Conservation (phyloP, 2,113 vertebrate species). For the Tinamus guttatus region DNA sequence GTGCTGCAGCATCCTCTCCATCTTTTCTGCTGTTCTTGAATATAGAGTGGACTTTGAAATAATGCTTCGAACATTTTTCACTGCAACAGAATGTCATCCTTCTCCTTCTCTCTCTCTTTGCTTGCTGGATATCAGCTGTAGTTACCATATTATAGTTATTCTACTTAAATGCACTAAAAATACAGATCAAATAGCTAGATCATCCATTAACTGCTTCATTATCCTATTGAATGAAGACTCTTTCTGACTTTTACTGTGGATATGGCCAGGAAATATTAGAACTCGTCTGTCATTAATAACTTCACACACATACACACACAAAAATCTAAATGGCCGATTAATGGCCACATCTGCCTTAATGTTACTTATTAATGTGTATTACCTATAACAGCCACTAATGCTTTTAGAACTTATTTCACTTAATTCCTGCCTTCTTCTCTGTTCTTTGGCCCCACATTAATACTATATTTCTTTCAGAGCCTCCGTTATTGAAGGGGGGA, state of each 20-base stretch:
- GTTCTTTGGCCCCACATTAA: slow-evolving; percentile 32
- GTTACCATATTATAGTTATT: slow-evolving; percentile 49
- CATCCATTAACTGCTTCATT: slow-evolving; percentile 59
- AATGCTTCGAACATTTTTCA: not conserved
- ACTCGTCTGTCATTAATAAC: slow-evolving; percentile 44
- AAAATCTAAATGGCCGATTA: slow-evolving; percentile 51
- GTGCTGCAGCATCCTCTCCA: not conserved
- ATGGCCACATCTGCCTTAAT: slow-evolving; percentile 34
- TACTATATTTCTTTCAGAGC: slow-evolving; percentile 22
- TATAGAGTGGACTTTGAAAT: not conserved
- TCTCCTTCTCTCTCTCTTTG: not conserved
- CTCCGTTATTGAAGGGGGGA: slow-evolving; percentile 5
- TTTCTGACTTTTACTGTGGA: slow-evolving; percentile 48
- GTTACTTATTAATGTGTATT: slow-evolving; percentile 50
- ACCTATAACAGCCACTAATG: not conserved
- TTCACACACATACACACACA: not conserved
- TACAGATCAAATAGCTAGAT: slow-evolving; percentile 50
- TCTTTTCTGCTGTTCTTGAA: not conserved
- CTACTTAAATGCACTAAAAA: slow-evolving; percentile 58
- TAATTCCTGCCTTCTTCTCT: slow-evolving; percentile 30
- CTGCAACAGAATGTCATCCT: not conserved
- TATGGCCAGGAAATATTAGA: slow-evolving; percentile 38
- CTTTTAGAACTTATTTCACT: slow-evolving; percentile 39
- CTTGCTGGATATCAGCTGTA: not conserved
- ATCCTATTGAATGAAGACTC: slow-evolving; percentile 36